These are phyloP conservation scores for Gadopsis bispinosus DNA, from an alignment of 2,797 vertebrate genomes.

Conservation along the genomic window DNA sequence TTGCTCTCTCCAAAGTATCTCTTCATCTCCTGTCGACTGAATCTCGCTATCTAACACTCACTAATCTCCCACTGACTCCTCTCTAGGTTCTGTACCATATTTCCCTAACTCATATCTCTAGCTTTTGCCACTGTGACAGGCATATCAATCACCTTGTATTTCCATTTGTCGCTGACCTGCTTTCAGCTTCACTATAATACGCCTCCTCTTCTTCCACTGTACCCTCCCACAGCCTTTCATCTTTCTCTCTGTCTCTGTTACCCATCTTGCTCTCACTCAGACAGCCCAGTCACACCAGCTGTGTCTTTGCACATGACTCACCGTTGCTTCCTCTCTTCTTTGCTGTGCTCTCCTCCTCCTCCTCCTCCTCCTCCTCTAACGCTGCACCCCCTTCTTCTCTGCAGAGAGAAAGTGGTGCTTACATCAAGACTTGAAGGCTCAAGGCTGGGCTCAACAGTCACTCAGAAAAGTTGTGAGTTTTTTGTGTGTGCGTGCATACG, in stretches of 20 bases:
- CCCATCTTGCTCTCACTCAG: constrained; percentile 67
- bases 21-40: constrained; percentile 67
- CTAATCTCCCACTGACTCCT: constrained; percentile 65
- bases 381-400: constrained; percentile 35
- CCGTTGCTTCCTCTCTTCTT: constrained; percentile 42
- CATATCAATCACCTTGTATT: constrained; percentile 75
- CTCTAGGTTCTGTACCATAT: constrained; percentile 51
- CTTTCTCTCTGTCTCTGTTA: constrained; percentile 66
- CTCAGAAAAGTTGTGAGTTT: constrained; percentile 45
- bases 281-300: constrained; percentile 72
- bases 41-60: constrained; percentile 61
- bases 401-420: constrained; percentile 57
- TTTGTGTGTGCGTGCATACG: constrained; percentile 21
- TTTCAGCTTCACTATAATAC: constrained; percentile 68
- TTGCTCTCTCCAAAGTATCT: constrained; percentile 62
- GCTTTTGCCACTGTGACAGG: constrained; percentile 63
- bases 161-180: constrained; percentile 77
- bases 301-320: constrained; percentile 71
- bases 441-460: constrained; percentile 39
- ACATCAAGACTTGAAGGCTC: constrained; percentile 52
- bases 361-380: constrained; percentile 25
- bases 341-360: constrained; percentile 17
- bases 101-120: constrained; percentile 59
- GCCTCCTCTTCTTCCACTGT: constrained; percentile 54
- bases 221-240: constrained; percentile 71